Conservation (phyloP, 2,888 invertebrate species). For the Seira sanloemensis region DNA sequence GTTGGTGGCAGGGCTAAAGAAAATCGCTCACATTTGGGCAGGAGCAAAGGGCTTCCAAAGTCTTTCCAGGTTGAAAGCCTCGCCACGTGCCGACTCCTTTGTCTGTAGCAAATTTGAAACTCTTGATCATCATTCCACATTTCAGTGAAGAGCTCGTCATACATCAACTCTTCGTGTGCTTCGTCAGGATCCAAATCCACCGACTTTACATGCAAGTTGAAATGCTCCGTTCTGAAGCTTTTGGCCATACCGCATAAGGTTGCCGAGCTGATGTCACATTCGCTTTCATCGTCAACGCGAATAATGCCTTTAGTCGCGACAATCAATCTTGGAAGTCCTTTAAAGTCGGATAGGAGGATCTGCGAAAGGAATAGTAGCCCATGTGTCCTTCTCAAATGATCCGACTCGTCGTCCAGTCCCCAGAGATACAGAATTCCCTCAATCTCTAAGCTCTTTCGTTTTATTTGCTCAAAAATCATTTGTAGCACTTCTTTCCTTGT, state of each 20-base stretch:
- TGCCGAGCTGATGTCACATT: conserved; percentile 31
- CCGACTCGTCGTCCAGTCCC: conserved; percentile 34
- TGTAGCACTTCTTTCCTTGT: conserved; percentile 36
- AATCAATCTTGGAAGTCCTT: conserved; percentile 53
- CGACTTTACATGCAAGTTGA: conserved; percentile 52
- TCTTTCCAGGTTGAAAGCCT: conserved; percentile 42
- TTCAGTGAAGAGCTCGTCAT: conserved; percentile 48
- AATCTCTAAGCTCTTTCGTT: conserved; percentile 26
- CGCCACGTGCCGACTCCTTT: conserved; percentile 44
- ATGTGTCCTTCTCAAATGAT: conserved; percentile 28
- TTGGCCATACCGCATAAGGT: conserved; percentile 55
- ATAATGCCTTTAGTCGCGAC: conserved; percentile 55
- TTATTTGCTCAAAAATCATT: conserved; percentile 24
- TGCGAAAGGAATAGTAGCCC: conserved; percentile 56
- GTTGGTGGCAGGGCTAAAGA: conserved; percentile 47
- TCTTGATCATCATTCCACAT: conserved; percentile 63
- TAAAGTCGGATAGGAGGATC: conserved; percentile 50
- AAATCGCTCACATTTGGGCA: conserved; percentile 57
- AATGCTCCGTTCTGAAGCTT: conserved; percentile 52
- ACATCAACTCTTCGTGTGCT: conserved; percentile 21
- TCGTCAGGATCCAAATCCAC: conserved; percentile 62
- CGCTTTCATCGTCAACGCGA: conserved; percentile 53
- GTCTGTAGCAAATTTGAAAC: conserved; percentile 55
- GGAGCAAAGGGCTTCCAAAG: conserved; percentile 32
- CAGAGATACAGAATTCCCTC: conserved; percentile 65